A percentile compares a stretch with the other conserved stretches of the same genome.
These are phyloP conservation scores for Sterrhoptilus dennistouni DNA, from an alignment of 2,113 vertebrate genomes.

Conservation along the genomic window DNA sequence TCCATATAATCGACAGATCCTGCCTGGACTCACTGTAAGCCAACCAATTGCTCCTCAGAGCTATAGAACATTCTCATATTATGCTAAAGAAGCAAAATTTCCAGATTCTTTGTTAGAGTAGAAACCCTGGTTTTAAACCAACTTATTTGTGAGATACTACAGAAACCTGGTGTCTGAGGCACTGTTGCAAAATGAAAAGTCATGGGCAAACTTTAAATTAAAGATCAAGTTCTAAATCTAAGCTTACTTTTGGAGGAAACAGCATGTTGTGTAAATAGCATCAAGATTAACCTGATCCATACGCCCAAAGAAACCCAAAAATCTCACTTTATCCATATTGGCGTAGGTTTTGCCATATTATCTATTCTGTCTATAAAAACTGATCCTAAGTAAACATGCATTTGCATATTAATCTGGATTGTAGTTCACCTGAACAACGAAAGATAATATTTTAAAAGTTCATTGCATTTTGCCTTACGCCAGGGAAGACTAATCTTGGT, in stretches of 20 bases:
- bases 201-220: neutral
- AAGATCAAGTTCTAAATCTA: neutral
- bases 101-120: neutral
- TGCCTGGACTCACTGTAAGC: neutral
- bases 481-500: neutral
- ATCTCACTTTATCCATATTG: neutral
- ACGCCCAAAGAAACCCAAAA: neutral
- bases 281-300: neutral
- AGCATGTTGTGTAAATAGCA: neutral
- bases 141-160: neutral
- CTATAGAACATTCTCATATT: neutral
- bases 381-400: conserved; percentile 5
- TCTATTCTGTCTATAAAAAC: conserved; percentile 37
- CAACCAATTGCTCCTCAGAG: neutral
- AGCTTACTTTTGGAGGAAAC: neutral
- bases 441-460: conserved; percentile 32
- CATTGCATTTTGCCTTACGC: neutral
- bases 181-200: neutral
- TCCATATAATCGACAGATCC: neutral
- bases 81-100: neutral
- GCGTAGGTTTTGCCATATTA: neutral
- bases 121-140: neutral
- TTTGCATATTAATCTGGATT: conserved; percentile 47
- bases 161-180: neutral
- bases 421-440: conserved; percentile 7